Evolutionary conservation across 2,888 invertebrate species (phyloP), one percentile per base, ranked within the genome.

Genomic region (Melipona bicolor): DNA sequence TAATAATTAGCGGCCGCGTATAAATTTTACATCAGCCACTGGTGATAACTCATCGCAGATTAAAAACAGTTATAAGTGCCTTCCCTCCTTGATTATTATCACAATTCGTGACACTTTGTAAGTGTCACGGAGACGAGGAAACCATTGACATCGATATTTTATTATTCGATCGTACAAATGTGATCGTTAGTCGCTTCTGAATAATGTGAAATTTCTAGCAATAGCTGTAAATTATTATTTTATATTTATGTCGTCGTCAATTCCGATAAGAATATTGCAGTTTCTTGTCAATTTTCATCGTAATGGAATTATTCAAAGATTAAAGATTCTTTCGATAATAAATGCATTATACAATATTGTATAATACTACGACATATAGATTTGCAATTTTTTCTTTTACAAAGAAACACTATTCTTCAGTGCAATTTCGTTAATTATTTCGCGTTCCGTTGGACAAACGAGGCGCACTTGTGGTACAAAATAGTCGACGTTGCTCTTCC

Each of bases 341-440:
- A 36, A 36, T 36, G 36, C 36, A 36, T 27, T 27, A 27, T 27
- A 27, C 1, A 27, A 1, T 1, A 36, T 36, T 9, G 36, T 36
- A 36, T 1, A 36, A n/a, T 59, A n/a, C 13, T 15, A 59, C n/a
- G 5, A 5, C 24, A 15, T 5, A n/a, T n/a, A 5, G 24, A 59
- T 59, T 15, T 15, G 15, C n/a, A 56, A n/a, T 56, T 56, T 56
- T 59, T n/a, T 59, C 15, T 59, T 56, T 59, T n/a, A 59, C 3
- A 15, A 27, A 19, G 11, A 61, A 61, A 17, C 4, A 43, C 9
- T 43, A 43, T 43, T 4, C 9, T 61, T 54, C 49, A 24, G 56
- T 50, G 50, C 62, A 82, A 87, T 87, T 76, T 52, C 83, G 83
- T 85, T 80, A 88, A 87, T 88, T 88, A 88, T 85, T 74, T 72